Evolutionary conservation across 2,113 vertebrate species (phyloP).

Genomic region (Leuciscus idus): DNA sequence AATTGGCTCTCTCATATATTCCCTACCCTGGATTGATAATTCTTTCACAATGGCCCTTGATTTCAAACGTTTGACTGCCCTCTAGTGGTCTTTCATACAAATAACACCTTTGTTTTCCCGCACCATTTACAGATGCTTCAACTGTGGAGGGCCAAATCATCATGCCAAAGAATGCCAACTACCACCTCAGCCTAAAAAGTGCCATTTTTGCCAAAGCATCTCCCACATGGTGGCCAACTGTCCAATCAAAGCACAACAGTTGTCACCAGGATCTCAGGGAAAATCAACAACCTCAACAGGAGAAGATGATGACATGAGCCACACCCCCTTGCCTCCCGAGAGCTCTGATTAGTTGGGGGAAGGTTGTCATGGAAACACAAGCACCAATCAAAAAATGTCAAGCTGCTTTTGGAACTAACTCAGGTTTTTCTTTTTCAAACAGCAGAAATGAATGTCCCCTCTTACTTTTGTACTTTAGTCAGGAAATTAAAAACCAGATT

Average conservation of each 20-base stretch:
- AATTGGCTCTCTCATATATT: too few species aligned
- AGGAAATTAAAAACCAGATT: background rate
- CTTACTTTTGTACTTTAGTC: conserved; percentile 17
- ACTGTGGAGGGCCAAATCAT: conserved; percentile 88
- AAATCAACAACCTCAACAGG: conserved; percentile 72
- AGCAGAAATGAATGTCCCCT: conserved; percentile 49
- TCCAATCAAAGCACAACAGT: conserved; percentile 81
- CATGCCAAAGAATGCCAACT: conserved; percentile 94
- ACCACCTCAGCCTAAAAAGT: conserved; percentile 91
- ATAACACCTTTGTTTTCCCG: background rate
- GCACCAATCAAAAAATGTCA: conserved; percentile 54
- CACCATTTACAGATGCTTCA: conserved; percentile 82
- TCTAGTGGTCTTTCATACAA: conserved; percentile 50
- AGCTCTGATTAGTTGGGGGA: conserved; percentile 72
- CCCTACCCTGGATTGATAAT: too few species aligned
- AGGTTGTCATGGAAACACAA: conserved; percentile 51
- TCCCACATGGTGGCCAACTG: conserved; percentile 90
- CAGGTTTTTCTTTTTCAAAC: conserved; percentile 58
- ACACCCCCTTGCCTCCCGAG: conserved; percentile 69
- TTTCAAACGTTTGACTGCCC: conserved; percentile 33
- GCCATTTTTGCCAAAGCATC: conserved; percentile 90
- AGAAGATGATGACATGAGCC: conserved; percentile 78
- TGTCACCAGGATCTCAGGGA: conserved; percentile 78
- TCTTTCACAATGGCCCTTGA: background rate
- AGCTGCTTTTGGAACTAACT: conserved; percentile 59